Percentiles rank a stretch among this genome's conserved stretches.
Evolutionary conservation across 2,797 vertebrate genomes (phyloP).

Genomic region (Pteronotus mesoamericanus): DNA sequence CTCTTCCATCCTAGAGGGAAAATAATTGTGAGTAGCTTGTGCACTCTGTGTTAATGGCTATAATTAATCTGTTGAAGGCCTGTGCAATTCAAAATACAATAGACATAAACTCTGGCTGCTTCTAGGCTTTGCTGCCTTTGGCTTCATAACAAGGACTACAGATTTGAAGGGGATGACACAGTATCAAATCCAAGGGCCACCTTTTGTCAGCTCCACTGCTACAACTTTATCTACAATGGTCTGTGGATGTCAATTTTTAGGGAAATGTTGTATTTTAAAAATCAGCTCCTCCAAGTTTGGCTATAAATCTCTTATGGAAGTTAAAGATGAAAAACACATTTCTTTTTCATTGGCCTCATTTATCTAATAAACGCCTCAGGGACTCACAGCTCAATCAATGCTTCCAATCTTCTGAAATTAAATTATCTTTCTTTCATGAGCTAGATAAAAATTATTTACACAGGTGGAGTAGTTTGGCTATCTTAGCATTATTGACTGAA

Average conservation of each 20-base stretch:
- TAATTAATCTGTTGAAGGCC: background rate
- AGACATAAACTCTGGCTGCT: accelerated
- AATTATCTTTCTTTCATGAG: slow-evolving; percentile 55
- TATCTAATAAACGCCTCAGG: slow-evolving; percentile 68
- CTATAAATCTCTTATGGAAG: slow-evolving; percentile 63
- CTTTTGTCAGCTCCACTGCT: background rate
- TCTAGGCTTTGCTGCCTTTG: background rate
- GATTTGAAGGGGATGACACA: background rate
- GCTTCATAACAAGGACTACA: background rate
- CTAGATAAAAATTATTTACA: slow-evolving; percentile 66
- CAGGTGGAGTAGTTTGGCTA: slow-evolving; percentile 53
- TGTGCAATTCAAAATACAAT: background rate
- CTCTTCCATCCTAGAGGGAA: background rate
- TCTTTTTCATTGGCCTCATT: slow-evolving; percentile 64
- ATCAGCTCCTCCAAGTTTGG: background rate
- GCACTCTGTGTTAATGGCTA: background rate
- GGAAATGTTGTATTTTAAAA: slow-evolving; percentile 15
- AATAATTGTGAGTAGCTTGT: background rate
- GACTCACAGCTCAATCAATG: slow-evolving; percentile 64
- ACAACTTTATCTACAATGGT: background rate
- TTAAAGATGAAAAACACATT: slow-evolving; percentile 66
- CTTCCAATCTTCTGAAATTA: slow-evolving; percentile 68
- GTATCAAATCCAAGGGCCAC: background rate
- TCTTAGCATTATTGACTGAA: slow-evolving; percentile 40
- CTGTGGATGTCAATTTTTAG: background rate